Evolutionary conservation across 2,113 vertebrate species (phyloP).

Genomic region (Neodontobutis hainanensis): DNA sequence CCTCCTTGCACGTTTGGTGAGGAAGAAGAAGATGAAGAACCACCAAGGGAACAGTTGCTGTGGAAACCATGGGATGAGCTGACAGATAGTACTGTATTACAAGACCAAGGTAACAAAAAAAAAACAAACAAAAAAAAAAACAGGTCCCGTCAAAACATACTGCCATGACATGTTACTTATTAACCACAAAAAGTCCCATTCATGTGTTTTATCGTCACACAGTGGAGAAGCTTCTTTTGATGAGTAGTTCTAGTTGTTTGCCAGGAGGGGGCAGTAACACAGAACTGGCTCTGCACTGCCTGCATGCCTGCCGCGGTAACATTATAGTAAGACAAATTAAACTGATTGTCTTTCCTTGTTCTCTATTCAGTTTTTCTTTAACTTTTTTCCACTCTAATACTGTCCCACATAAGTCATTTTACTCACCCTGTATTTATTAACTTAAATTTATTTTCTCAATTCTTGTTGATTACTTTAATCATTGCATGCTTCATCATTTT

Average conservation of each 20-base stretch:
- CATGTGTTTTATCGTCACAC: slow-evolving; percentile 1
- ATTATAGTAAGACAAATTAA: slow-evolving; percentile 66
- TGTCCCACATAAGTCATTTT: slow-evolving; percentile 1
- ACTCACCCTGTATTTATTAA: not conserved
- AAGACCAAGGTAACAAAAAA: slow-evolving; percentile 66
- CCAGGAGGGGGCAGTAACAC: slow-evolving; percentile 81
- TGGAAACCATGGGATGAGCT: slow-evolving; percentile 77
- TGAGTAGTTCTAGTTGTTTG: slow-evolving; percentile 80
- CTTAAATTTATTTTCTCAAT: not conserved
- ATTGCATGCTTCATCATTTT: slow-evolving; percentile 25
- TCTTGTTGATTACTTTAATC: slow-evolving; percentile 3
- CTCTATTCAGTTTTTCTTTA: not conserved
- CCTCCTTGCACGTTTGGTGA: slow-evolving; percentile 41
- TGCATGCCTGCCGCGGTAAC: slow-evolving; percentile 72
- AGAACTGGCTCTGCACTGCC: slow-evolving; percentile 81
- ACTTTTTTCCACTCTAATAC: not conserved
- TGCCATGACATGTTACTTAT: no score
- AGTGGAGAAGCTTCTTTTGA: slow-evolving; percentile 79
- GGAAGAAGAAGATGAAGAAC: slow-evolving; percentile 15
- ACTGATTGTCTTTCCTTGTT: not conserved
- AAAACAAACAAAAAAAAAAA: not conserved
- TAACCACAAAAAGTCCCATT: no score
- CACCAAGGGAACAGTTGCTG: slow-evolving; percentile 65
- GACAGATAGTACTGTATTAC: slow-evolving; percentile 41
- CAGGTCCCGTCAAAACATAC: no score